Evolutionary conservation across 2,797 vertebrate species (phyloP), one percentile per base, ranked within the genome.

Genomic region (Neomorphus geoffroyi): DNA sequence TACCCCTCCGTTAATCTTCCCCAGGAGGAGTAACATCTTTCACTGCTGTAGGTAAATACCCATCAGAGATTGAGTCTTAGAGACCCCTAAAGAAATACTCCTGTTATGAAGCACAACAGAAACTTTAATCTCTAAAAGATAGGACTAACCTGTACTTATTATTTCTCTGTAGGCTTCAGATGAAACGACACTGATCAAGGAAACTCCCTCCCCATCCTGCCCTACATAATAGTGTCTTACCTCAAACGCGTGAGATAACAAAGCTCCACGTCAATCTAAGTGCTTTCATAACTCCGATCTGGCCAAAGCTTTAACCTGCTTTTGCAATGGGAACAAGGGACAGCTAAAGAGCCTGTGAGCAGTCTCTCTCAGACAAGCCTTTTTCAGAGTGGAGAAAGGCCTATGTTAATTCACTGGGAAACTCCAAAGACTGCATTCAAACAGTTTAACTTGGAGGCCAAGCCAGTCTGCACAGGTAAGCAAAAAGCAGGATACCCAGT

Each of bases 191-290:
- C 24, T 43, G 45, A 92, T 71, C 64, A 77, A 89, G 88, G 83
- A 71, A 94, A 95, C 92, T 92, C 79, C 79, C 67, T 94, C 71
- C 41, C 75, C 79, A 85, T 67, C 84, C 91, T 95, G 26, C 46
- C 24, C 54, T 35, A 50, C 58, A 23, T 88, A 86, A 83, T 35
- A 74, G 65, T 1, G 0, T 80, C 88, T 86, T 17, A 7, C 64
- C 67, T 75, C 48, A 72, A 75, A 67, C 80, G 84, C 10, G 1
- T 88, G 86, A 94, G 14, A 66, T 79, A 74, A 92, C 67, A 92
- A 93, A 95, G 66, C 56, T 86, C 62, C 33, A 1, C 60, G 73
- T 84, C 66, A 84, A 37, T 56, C 88, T 50, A 72, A 90, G 64
- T 33, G 30, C 46, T 80, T 91, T 80, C 82, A 62, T 66, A 94